phyloP scores from a whole-genome alignment of 2,797 vertebrate genomes.

The Steatocranus sp. region DNA sequence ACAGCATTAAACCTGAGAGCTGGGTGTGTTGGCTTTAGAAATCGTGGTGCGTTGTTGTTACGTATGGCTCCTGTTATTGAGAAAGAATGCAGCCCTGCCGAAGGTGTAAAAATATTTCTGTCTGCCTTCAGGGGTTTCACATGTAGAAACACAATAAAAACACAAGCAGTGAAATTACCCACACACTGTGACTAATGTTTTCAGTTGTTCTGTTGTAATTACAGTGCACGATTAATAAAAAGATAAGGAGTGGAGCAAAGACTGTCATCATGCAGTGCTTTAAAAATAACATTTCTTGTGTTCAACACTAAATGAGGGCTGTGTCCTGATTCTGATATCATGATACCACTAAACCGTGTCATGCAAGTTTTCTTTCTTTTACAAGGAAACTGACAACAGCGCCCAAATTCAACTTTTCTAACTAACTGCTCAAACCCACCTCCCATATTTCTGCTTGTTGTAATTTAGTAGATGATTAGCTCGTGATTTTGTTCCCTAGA shows the following conservation, averaged over 20 bases:
- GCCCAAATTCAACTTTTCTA: neutral
- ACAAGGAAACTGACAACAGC: neutral
- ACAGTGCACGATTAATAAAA: neutral
- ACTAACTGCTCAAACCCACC: neutral
- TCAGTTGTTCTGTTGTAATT: neutral
- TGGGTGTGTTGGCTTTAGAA: slow-evolving; percentile 50
- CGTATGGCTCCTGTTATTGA: neutral
- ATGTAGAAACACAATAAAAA: neutral
- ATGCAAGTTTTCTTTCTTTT: neutral
- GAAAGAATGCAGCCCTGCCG: neutral
- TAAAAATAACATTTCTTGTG: neutral
- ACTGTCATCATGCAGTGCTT: neutral
- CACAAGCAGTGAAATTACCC: neutral
- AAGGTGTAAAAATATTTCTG: neutral
- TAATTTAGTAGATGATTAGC: neutral
- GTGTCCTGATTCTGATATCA: neutral
- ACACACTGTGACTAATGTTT: neutral
- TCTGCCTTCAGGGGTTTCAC: neutral
- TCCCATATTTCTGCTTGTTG: neutral
- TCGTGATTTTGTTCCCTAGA: neutral
- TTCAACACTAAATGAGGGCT: neutral
- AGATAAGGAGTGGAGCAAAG: neutral
- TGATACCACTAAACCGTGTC: neutral
- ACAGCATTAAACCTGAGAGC: neutral
- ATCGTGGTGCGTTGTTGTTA: slow-evolving; percentile 1